Percentiles rank a stretch among this genome's conserved stretches.
Conservation (phyloP, 1,140 invertebrate species). For the Tenebrio molitor region DNA sequence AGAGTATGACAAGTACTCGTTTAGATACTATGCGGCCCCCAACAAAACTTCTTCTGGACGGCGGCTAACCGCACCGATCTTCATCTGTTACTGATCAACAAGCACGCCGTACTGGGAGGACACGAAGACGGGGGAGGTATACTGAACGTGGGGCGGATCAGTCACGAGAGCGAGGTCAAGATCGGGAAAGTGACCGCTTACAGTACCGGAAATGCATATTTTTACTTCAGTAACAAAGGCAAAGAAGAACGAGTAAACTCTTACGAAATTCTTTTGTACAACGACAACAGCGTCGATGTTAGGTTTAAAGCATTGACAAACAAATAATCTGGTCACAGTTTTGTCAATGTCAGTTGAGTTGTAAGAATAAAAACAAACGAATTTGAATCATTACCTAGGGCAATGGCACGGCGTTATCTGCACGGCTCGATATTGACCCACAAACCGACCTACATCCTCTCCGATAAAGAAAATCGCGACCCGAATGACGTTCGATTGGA, state of each 20-base stretch:
- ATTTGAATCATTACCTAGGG: too few relatives aligned
- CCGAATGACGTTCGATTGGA: too few relatives aligned
- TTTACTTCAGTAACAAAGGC: background rate
- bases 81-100: background rate
- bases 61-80: background rate
- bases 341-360: too few relatives aligned
- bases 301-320: background rate
- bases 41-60: constrained; percentile 1
- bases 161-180: background rate
- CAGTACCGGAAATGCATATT: background rate
- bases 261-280: constrained; percentile 4
- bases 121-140: constrained; percentile 3
- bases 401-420: too few relatives aligned
- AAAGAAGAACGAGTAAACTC: background rate
- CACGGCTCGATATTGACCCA: too few relatives aligned
- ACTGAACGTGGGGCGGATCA: constrained; percentile 2
- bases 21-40: constrained; percentile 1
- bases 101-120: background rate
- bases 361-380: too few relatives aligned
- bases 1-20: background rate
- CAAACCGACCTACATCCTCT: too few relatives aligned
- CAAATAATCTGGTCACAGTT: background rate
- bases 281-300: background rate
- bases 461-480: too few relatives aligned
- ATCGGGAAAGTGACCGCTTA: constrained; percentile 2